These are phyloP conservation scores for Platanista minor DNA, from an alignment of 2,113 vertebrate genomes.

Conservation along the genomic window DNA sequence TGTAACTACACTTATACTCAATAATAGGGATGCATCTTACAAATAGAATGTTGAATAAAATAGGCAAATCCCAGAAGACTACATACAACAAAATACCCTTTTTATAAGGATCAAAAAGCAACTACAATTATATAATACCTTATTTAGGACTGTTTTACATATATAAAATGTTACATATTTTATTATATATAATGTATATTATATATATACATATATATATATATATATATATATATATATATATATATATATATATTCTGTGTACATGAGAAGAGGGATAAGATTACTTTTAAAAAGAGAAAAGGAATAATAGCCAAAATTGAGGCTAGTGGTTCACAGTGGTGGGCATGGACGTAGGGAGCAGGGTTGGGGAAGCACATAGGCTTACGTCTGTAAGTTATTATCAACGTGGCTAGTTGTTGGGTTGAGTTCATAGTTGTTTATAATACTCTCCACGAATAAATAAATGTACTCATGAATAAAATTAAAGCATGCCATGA, in stretches of 20 bases:
- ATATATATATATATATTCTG: neutral
- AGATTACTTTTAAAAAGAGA: neutral
- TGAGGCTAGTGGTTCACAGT: neutral
- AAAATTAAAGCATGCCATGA: constrained; percentile 26
- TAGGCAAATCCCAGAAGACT: neutral
- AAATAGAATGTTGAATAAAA: neutral
- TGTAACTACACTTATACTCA: neutral
- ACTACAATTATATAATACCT: neutral
- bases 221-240: neutral
- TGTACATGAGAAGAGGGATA: neutral
- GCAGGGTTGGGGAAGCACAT: neutral
- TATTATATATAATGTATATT: neutral
- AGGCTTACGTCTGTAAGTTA: neutral
- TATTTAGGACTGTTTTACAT: neutral
- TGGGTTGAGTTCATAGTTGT: neutral
- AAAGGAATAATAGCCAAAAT: neutral
- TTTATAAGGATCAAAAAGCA: neutral
- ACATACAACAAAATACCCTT: neutral
- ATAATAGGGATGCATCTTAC: neutral
- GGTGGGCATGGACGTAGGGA: neutral
- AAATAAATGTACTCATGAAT: neutral
- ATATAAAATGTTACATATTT: neutral
- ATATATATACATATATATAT: neutral
- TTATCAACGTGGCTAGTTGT: neutral
- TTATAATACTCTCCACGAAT: neutral